Evolutionary conservation across 1,140 invertebrate genomes (phyloP), one percentile per base, ranked within the genome.

Genomic region (Panagrolaimus sp.): DNA sequence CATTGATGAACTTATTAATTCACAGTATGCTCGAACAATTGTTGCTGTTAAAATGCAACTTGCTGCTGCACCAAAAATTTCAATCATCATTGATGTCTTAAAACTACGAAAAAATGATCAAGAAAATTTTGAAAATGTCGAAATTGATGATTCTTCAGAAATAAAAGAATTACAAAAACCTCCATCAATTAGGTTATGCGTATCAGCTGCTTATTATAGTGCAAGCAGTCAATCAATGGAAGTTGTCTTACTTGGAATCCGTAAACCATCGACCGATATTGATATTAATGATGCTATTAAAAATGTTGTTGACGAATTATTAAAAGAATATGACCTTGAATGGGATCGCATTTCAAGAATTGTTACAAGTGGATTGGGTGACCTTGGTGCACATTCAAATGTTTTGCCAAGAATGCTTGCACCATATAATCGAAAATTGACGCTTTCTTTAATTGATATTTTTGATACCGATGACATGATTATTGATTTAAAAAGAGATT

Each of bases 211-310:
- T 16, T 73, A 63, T 51, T 73, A 65, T 44, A 57, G 43, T 48
- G 23, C 16, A 53, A 65, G n/a, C 8, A 23, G 14, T 14, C 45
- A 64, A 46, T 38, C 51, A 46, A 46, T 76, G n/a, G 67, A 73
- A 43, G 66, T 75, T 16, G 73, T 74, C 20, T 38, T 73, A 14
- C 61, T 73, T 11, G 72, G 72, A 23, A 62, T 73, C 31, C 72
- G 63, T 42, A 63, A 25, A 16, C 27, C 65, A n/a, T 14, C 20
- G 11, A 57, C 51, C n/a, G 51, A 57, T 25, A 47, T 48, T 9
- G 51, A 74, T 16, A 47, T 31, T 1, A 69, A 43, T 16, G 46
- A 69, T 16, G 23, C 20, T 8, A 38, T 64, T 27, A 72, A 72
- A 51, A 53, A 9, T 43, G 44, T 47, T 27, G 27, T 23, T 20